Base-by-base conservation (phyloP, 2,797 vertebrate species). In the Sebastes alutus region DNA sequence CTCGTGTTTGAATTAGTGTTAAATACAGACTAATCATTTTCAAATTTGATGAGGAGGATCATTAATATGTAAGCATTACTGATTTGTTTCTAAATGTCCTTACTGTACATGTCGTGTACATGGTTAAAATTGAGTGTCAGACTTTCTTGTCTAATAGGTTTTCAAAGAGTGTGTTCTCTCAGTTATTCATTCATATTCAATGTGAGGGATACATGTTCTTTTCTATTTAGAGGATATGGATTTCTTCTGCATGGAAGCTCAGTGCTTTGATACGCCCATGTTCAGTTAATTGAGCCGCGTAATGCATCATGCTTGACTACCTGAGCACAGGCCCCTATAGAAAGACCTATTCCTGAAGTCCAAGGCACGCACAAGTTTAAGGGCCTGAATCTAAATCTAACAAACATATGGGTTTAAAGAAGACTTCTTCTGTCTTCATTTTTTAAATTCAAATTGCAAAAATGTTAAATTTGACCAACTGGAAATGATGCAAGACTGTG, bases 271-370 rank as follows among this genome's bases (percentile, higher is more conserved):
- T 67, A 49, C 1, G 7, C n/a, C 22, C 33, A 2, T 23, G 55
- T 69, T 61, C 70, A 49, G 74, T 75, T 49, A 77, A 52, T 29
- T 42, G n/a, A 71, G 49, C 27, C n/a, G 6, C 76, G 30, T 62
- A 20, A 69, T 27, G 64, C 27, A 33, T 52, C 69, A 55, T 22
- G 73, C 38, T 67, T 7, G n/a, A 59, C 33, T 58, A 27, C 49
- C 33, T 49, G 58, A 68, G 42, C 16, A 6, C 6, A 18, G 5
- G 20, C 20, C 49, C 55, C 32, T 35, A 61, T 22, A 65, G 38
- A n/a, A 68, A 72, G n/a, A 61, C 2, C 14, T 23, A 16, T 4
- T 29, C n/a, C 32, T 33, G 32, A 29, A 23, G 42, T 25, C n/a
- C n/a, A 20, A 60, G 25, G 14, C 38, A 58, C 2, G 7, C 25